Conservation (phyloP, 2,113 vertebrate species). For the Chaetodon trifascialis region DNA sequence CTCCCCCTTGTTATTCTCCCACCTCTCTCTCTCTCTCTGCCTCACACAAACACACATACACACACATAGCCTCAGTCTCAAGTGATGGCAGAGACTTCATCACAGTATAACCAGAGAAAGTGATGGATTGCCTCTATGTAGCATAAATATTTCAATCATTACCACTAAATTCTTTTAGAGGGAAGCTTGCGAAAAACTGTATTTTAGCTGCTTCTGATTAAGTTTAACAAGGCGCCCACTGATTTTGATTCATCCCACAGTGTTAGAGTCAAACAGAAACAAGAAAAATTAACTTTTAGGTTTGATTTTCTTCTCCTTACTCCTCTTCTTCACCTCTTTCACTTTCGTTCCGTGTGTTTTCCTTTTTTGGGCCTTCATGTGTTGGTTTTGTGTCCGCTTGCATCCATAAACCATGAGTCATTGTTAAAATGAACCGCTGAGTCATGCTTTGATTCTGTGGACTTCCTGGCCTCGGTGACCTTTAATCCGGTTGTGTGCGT, state of each 20-base stretch:
- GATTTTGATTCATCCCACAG: neutral
- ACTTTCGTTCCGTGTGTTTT: neutral
- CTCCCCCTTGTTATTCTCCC: slow-evolving; percentile 1
- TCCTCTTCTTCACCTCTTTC: neutral
- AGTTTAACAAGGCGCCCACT: neutral
- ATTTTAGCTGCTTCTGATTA: neutral
- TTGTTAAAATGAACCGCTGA: slow-evolving; percentile 29
- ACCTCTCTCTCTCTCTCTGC: neutral
- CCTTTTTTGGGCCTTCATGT: neutral
- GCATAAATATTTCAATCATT: neutral
- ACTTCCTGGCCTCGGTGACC: slow-evolving; percentile 31
- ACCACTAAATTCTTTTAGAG: no score
- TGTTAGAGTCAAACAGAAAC: no score
- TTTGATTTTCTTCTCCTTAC: neutral
- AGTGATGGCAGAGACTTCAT: neutral
- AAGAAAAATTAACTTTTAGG: neutral
- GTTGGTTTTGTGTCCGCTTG: neutral
- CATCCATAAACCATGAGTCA: slow-evolving; percentile 37
- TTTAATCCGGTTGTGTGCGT: neutral
- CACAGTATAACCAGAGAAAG: neutral
- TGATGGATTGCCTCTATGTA: neutral
- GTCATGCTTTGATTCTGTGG: slow-evolving; percentile 26
- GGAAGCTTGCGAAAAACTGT: neutral
- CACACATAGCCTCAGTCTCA: neutral
- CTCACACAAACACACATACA: neutral